These are phyloP conservation scores for Psittacula cyanocephala DNA, from an alignment of 2,113 vertebrate genomes.

Conservation along the genomic window DNA sequence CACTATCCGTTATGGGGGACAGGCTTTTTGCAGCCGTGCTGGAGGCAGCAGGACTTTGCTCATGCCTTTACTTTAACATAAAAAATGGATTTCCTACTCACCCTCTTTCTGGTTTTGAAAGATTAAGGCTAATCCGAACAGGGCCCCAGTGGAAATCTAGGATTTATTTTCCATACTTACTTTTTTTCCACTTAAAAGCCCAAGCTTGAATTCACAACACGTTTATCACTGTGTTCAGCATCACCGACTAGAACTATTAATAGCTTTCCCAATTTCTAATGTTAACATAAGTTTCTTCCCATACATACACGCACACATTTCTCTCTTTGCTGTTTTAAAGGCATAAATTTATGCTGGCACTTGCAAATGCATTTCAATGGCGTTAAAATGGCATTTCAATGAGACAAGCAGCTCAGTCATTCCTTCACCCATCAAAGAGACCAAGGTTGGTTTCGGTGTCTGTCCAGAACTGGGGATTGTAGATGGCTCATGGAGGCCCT, in stretches of 20 bases:
- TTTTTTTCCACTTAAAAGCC: neutral
- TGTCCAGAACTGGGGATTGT: neutral
- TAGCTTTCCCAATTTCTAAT: neutral
- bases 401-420: neutral
- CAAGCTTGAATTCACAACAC: neutral
- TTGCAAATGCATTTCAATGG: neutral
- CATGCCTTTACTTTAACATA: neutral
- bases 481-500: neutral
- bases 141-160: neutral
- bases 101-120: neutral
- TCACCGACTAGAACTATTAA: neutral
- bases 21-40: neutral
- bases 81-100: neutral
- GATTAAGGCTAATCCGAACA: neutral
- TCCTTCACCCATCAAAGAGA: neutral
- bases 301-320: accelerated
- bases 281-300: neutral
- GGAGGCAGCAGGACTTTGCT: neutral
- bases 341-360: neutral
- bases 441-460: neutral
- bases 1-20: accelerated
- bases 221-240: neutral
- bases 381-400: neutral
- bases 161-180: neutral
- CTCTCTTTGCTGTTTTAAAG: neutral